Conservation (phyloP, 2,113 vertebrate species). For the Buteo buteo region DNA sequence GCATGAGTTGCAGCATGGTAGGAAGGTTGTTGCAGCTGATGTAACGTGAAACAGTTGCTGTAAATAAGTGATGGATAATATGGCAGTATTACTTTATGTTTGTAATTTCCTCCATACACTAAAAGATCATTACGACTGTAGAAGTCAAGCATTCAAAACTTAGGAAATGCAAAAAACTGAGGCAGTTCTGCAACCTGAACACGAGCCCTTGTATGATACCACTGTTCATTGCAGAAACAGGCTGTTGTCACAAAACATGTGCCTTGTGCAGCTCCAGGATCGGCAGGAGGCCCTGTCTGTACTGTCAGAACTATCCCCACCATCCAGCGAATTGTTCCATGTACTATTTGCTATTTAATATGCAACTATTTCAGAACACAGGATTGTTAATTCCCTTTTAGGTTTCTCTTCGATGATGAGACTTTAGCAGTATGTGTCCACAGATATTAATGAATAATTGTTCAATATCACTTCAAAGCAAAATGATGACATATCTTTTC, state of each 20-base stretch:
- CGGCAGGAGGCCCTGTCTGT: not conserved
- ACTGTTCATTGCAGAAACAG: not conserved
- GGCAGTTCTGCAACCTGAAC: not conserved
- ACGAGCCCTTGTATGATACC: not conserved
- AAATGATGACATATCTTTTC: not conserved
- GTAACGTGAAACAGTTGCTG: not conserved
- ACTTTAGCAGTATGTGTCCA: not conserved
- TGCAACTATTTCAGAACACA: not conserved
- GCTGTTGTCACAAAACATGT: not conserved
- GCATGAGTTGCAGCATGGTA: not conserved
- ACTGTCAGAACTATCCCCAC: not conserved
- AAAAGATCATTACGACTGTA: not conserved
- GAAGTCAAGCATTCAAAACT: not conserved
- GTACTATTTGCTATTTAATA: not conserved
- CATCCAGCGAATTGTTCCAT: rapidly evolving
- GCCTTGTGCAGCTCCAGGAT: not conserved
- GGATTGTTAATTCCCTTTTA: not conserved
- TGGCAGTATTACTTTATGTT: not conserved
- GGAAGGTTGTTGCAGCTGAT: not conserved
- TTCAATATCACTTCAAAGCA: not conserved
- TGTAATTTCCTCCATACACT: not conserved
- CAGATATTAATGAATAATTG: not conserved
- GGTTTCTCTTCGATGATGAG: not conserved
- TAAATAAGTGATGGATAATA: not conserved
- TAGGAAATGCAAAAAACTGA: not conserved